Evolutionary conservation across 2,113 vertebrate genomes (phyloP).

Genomic region (Paratilapia polleni): DNA sequence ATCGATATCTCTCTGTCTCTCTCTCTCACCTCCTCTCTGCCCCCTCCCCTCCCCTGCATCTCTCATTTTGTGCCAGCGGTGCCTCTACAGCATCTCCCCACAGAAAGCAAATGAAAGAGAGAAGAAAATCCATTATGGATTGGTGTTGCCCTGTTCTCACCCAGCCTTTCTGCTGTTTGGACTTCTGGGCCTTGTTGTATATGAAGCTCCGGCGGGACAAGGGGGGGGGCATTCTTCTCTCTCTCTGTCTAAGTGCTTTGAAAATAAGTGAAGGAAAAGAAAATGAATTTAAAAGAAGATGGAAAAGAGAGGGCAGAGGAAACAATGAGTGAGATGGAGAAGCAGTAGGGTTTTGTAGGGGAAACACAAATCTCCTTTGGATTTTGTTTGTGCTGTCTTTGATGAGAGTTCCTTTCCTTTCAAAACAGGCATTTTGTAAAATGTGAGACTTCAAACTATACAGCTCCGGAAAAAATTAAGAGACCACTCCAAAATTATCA

Average conservation of each 20-base stretch:
- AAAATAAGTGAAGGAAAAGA: conserved; percentile 42
- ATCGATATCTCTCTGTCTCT: background rate
- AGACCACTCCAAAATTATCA: too few relatives aligned
- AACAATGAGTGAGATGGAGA: background rate
- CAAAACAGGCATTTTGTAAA: conserved; percentile 26
- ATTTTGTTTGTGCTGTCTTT: conserved; percentile 19
- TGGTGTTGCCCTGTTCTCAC: conserved; percentile 53
- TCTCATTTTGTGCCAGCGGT: conserved; percentile 55
- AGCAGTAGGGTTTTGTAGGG: background rate
- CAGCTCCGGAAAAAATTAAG: too few relatives aligned
- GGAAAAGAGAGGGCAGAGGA: background rate
- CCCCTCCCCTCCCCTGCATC: background rate
- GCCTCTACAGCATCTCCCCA: conserved; percentile 40
- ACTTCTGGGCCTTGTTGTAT: conserved; percentile 66
- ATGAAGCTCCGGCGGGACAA: conserved; percentile 52
- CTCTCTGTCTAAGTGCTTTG: conserved; percentile 25
- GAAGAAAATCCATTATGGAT: conserved; percentile 74
- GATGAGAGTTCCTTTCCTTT: conserved; percentile 16
- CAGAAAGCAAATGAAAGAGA: conserved; percentile 62
- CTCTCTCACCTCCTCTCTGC: conserved; percentile 10
- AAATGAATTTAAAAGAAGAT: conserved; percentile 2
- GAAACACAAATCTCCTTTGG: conserved; percentile 14
- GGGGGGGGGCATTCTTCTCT: conserved; percentile 2
- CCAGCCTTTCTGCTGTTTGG: conserved; percentile 67
- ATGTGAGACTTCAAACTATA: conserved; percentile 16